Conservation (phyloP, 2,797 vertebrate species). For the Typhlichthys subterraneus region DNA sequence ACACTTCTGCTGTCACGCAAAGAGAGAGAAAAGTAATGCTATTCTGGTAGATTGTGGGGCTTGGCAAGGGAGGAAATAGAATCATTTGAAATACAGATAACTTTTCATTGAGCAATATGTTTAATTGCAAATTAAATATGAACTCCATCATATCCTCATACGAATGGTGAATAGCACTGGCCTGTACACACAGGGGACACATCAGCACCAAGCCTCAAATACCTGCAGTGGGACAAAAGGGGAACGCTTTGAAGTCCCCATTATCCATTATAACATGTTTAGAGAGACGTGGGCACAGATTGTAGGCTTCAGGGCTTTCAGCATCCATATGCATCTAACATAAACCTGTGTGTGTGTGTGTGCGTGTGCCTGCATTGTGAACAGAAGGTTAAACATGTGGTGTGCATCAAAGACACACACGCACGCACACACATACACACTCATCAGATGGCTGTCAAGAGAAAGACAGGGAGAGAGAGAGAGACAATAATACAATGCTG, state of each 20-base stretch:
- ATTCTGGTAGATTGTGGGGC: background rate
- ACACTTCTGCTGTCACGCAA: slow-evolving; percentile 3
- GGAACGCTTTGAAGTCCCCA: slow-evolving; percentile 30
- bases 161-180: slow-evolving; percentile 14
- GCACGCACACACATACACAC: slow-evolving; percentile 42
- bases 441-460: slow-evolving; percentile 54
- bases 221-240: slow-evolving; percentile 18
- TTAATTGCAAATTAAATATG: background rate
- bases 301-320: slow-evolving; percentile 19
- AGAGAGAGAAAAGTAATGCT: background rate
- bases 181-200: background rate
- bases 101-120: slow-evolving; percentile 18
- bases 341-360: slow-evolving; percentile 24
- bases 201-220: background rate
- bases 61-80: slow-evolving; percentile 4
- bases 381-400: slow-evolving; percentile 72
- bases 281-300: background rate
- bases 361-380: slow-evolving; percentile 31
- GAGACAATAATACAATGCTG: slow-evolving; percentile 47
- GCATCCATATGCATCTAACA: slow-evolving; percentile 37
- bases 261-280: slow-evolving; percentile 2
- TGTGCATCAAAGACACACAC: slow-evolving; percentile 64
- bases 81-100: slow-evolving; percentile 12
- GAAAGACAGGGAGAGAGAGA: slow-evolving; percentile 27
- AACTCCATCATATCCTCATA: no score